These are phyloP conservation scores for Bradypus variegatus DNA, from an alignment of 2,797 vertebrate genomes.

Conservation along the genomic window DNA sequence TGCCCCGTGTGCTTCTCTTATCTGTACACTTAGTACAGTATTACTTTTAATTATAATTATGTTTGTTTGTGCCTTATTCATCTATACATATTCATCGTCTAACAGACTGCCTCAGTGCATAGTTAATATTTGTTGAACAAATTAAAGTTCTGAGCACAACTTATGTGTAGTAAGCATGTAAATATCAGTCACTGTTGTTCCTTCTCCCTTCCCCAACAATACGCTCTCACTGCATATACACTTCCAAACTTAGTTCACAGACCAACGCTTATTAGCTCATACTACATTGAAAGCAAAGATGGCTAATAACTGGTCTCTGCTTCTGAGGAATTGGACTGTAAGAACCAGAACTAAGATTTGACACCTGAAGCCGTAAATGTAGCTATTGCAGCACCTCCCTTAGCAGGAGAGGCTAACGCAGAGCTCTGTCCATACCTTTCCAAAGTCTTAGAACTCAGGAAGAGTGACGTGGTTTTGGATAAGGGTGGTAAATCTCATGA, in stretches of 20 bases:
- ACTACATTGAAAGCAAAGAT: not conserved
- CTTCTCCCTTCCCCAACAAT: accelerated
- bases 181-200: not conserved
- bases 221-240: too few species aligned
- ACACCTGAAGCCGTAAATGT: too few species aligned
- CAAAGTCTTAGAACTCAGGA: too few species aligned
- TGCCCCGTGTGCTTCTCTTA: not conserved
- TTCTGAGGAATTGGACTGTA: not conserved
- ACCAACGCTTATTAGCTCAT: not conserved
- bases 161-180: not conserved
- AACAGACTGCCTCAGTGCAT: too few species aligned
- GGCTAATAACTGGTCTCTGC: not conserved
- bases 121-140: not conserved
- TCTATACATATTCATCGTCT: not conserved
- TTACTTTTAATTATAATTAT: not conserved
- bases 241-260: too few species aligned
- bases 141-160: not conserved
- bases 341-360: not conserved
- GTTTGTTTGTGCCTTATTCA: not conserved
- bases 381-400: too few species aligned
- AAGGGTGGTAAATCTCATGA: too few species aligned
- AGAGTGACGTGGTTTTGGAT: too few species aligned
- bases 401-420: too few species aligned
- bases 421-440: too few species aligned
- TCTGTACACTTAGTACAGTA: too few species aligned